Evolutionary conservation across 2,888 invertebrate genomes (phyloP).

Genomic region (Dynastes maya): DNA sequence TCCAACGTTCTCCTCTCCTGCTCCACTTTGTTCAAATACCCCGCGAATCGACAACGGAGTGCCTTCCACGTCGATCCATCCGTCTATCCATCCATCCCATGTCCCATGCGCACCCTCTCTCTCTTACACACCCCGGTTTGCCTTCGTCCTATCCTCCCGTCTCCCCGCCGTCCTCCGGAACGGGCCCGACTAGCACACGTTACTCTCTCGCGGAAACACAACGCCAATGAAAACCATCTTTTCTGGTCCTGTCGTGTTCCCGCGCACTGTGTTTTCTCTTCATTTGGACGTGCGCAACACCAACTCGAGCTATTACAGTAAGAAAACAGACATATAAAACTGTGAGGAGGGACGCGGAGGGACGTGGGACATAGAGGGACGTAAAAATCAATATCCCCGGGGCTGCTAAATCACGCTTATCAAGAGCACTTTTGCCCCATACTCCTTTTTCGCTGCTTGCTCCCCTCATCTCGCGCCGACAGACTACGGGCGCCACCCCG

Average conservation of each 20-base stretch:
- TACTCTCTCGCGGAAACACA: slow-evolving; percentile 67
- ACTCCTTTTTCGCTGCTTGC: slow-evolving; percentile 62
- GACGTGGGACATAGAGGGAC: slow-evolving; percentile 69
- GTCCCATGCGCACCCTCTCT: slow-evolving; percentile 51
- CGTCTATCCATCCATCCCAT: slow-evolving; percentile 52
- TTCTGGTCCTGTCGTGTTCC: slow-evolving; percentile 64
- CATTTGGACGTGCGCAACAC: slow-evolving; percentile 70
- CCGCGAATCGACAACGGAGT: slow-evolving; percentile 36
- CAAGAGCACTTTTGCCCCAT: slow-evolving; percentile 71
- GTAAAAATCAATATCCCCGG: slow-evolving; percentile 77
- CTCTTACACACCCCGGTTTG: slow-evolving; percentile 59
- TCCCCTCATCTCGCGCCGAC: slow-evolving; percentile 62
- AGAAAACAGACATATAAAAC: slow-evolving; percentile 75
- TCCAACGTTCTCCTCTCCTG: slow-evolving; percentile 3
- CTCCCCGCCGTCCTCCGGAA: neutral
- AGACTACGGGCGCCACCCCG: slow-evolving; percentile 54
- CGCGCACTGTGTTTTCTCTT: slow-evolving; percentile 68
- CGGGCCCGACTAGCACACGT: slow-evolving; percentile 37
- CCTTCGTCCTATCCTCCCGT: neutral
- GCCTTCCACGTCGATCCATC: slow-evolving; percentile 45
- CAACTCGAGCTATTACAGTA: slow-evolving; percentile 72
- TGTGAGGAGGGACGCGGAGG: slow-evolving; percentile 64
- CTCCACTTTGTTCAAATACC: slow-evolving; percentile 41
- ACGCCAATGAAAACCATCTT: slow-evolving; percentile 68
- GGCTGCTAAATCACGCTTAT: slow-evolving; percentile 84